Conservation (phyloP, 2,888 invertebrate genomes). For the Drosophila robusta region DNA sequence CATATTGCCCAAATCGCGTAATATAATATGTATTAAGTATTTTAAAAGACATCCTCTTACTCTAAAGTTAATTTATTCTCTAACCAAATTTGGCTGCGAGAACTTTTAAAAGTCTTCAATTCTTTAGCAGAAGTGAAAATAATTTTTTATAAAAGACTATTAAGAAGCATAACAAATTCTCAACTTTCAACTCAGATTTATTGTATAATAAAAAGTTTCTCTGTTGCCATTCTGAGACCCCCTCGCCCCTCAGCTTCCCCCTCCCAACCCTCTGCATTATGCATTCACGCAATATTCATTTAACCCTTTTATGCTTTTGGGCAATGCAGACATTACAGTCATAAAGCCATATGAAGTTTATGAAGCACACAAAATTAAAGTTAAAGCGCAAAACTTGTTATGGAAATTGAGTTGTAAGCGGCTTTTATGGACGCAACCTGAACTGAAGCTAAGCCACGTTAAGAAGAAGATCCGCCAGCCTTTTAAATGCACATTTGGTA, state of each 20-base stretch:
- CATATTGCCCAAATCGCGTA: no score
- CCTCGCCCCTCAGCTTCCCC: background rate
- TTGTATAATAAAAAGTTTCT: conserved; percentile 19
- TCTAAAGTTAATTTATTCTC: no score
- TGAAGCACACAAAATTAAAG: conserved; percentile 42
- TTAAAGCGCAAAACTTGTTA: conserved; percentile 34
- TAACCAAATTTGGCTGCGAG: no score
- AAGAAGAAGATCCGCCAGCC: conserved; percentile 24
- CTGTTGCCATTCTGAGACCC: background rate
- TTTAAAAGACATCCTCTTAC: no score
- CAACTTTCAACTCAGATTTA: background rate
- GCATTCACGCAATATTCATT: conserved; percentile 19
- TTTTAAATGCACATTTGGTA: conserved; percentile 38
- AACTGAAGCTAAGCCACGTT: conserved; percentile 26
- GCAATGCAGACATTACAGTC: background rate
- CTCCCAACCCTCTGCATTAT: background rate
- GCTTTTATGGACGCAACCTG: conserved; percentile 29
- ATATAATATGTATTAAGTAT: no score
- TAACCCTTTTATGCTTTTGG: conserved; percentile 34
- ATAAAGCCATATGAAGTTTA: conserved; percentile 39
- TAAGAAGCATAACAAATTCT: background rate
- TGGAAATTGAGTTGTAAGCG: conserved; percentile 51
- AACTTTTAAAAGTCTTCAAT: background rate
- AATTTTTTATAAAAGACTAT: background rate
- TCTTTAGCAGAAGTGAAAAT: conserved; percentile 30